phyloP scores from a whole-genome alignment of 2,888 invertebrate species.

The Ditylenchus weischeri region DNA sequence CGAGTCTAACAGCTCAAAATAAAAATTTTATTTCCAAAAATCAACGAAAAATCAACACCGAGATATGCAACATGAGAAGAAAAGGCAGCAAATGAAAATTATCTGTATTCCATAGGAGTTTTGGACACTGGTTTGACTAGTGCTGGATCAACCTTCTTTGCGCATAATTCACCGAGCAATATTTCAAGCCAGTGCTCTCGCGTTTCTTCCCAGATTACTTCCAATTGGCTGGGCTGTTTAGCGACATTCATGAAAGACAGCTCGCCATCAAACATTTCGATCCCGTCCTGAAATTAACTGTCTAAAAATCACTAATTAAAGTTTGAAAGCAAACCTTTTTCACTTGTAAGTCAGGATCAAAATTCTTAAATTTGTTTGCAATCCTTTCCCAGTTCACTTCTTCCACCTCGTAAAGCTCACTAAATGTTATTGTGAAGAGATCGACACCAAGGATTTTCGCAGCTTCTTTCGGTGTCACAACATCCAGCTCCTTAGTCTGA shows the following conservation, averaged over 20 bases:
- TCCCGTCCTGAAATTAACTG: conserved; percentile 43
- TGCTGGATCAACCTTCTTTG: conserved; percentile 19
- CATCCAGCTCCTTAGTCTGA: conserved; percentile 34
- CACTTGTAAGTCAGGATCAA: conserved; percentile 46
- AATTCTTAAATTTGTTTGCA: conserved; percentile 24
- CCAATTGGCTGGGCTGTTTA: conserved; percentile 34
- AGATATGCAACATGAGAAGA: too few relatives aligned
- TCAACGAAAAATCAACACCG: conserved; percentile 6
- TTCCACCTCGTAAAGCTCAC: conserved; percentile 28
- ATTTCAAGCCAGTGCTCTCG: conserved; percentile 42
- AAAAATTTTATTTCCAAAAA: conserved; percentile 8
- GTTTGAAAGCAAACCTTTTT: conserved; percentile 34
- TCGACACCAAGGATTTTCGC: conserved; percentile 36
- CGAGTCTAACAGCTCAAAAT: too few relatives aligned
- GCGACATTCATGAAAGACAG: conserved; percentile 35
- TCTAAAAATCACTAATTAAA: not conserved
- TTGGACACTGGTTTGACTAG: not conserved
- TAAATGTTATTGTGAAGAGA: conserved; percentile 41
- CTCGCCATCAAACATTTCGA: conserved; percentile 54
- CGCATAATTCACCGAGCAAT: conserved; percentile 28
- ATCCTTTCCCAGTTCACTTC: conserved; percentile 41
- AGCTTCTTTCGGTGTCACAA: conserved; percentile 40
- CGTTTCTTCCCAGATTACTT: conserved; percentile 51
- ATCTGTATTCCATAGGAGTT: conserved; percentile 2
- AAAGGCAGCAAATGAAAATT: too few relatives aligned